Conservation (phyloP, 2,113 vertebrate species). For the Phalacrocorax carbo region DNA sequence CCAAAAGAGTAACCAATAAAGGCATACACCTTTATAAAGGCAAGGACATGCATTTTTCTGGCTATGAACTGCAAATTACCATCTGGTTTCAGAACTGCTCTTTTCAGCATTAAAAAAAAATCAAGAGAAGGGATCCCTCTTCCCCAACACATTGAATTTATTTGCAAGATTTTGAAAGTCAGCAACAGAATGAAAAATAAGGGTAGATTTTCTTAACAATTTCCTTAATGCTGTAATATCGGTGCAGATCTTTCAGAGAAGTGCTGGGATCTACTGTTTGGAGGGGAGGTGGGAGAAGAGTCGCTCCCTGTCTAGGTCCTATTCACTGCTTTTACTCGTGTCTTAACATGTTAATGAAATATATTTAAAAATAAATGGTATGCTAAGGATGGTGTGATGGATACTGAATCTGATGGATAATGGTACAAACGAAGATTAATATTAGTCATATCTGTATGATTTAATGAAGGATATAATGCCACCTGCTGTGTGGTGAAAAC, state of each 20-base stretch:
- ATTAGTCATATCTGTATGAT: slow-evolving; percentile 35
- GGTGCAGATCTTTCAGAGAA: not conserved
- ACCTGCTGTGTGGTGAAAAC: slow-evolving; percentile 44
- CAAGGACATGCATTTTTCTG: not conserved
- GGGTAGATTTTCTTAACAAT: not conserved
- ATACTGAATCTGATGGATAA: slow-evolving; percentile 17
- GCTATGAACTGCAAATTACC: not conserved
- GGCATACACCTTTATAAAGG: not conserved
- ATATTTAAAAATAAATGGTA: not conserved
- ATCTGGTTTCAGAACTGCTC: not conserved
- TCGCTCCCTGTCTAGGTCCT: not conserved
- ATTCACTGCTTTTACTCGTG: not conserved
- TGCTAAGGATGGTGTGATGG: not conserved
- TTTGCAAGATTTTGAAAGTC: not conserved
- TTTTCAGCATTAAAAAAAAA: not conserved
- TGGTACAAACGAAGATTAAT: slow-evolving; percentile 33
- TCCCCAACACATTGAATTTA: not conserved
- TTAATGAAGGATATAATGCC: slow-evolving; percentile 53
- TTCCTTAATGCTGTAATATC: not conserved
- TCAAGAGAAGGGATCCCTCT: not conserved
- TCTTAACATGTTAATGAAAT: not conserved
- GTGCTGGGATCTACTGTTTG: not conserved
- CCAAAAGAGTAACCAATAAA: not conserved
- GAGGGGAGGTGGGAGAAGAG: not conserved
- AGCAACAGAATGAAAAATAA: not conserved